Conservation (phyloP, 2,113 vertebrate genomes). For the Xyrauchen texanus region DNA sequence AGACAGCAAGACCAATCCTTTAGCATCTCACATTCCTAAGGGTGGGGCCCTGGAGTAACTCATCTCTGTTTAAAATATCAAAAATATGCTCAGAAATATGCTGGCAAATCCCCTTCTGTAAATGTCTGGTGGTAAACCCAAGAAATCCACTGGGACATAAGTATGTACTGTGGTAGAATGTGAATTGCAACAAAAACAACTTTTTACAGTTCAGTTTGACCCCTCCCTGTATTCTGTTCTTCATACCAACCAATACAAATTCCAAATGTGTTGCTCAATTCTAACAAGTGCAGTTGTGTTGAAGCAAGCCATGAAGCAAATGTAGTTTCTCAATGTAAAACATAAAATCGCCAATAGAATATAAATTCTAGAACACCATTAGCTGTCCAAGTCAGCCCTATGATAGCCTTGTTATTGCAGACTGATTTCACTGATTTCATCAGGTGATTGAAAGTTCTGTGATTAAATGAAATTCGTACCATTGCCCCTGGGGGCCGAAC, state of each 20-base stretch:
- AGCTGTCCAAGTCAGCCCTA: no score
- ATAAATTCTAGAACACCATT: background rate
- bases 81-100: constrained; percentile 64
- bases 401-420: background rate
- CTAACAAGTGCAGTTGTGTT: constrained; percentile 31
- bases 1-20: constrained; percentile 68
- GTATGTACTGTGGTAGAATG: constrained; percentile 66
- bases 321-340: background rate
- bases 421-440: no score
- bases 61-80: constrained; percentile 64
- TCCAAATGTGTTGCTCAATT: constrained; percentile 22
- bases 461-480: no score
- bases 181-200: constrained; percentile 62
- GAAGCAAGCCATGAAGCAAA: background rate
- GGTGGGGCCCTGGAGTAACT: constrained; percentile 52
- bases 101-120: constrained; percentile 59
- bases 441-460: no score
- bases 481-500: no score
- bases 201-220: constrained; percentile 57
- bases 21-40: constrained; percentile 75
- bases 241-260: constrained; percentile 56
- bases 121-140: constrained; percentile 45
- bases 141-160: constrained; percentile 49
- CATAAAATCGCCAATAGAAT: background rate
- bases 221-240: constrained; percentile 51